Conservation (phyloP, 2,797 vertebrate species). For the Phylloscopus collybita region DNA sequence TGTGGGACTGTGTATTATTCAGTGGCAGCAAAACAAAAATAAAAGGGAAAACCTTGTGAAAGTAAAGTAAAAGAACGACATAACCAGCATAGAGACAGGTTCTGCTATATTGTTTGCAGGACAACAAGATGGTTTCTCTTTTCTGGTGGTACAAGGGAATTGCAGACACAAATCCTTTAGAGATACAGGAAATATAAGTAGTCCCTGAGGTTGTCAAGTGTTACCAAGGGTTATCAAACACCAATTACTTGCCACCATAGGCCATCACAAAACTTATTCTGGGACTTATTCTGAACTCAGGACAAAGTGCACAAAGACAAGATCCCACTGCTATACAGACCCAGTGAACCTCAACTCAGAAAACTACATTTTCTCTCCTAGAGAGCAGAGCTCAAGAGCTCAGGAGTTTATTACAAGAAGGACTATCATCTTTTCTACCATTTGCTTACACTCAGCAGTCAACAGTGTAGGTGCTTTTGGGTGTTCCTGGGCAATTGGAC, state of each 20-base stretch:
- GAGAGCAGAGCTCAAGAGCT: background rate
- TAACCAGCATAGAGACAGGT: background rate
- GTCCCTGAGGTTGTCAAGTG: background rate
- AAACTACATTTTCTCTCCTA: background rate
- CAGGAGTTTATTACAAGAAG: background rate
- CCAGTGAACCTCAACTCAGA: background rate
- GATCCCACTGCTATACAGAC: background rate
- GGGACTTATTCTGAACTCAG: background rate
- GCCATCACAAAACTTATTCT: background rate
- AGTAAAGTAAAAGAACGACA: background rate
- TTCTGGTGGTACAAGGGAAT: background rate
- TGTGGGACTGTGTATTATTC: conserved; percentile 24
- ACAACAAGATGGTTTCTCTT: background rate
- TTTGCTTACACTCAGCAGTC: background rate
- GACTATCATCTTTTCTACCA: background rate
- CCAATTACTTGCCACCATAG: background rate
- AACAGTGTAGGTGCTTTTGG: background rate
- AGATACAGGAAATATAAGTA: background rate
- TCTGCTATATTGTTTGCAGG: background rate
- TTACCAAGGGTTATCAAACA: background rate
- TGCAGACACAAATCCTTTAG: background rate
- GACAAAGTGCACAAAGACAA: background rate
- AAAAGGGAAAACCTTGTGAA: conserved; percentile 21
- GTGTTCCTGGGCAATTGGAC: background rate
- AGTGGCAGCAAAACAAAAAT: conserved; percentile 49